These are phyloP conservation scores for Arge pagana DNA, from an alignment of 2,888 invertebrate genomes.

Conservation along the genomic window DNA sequence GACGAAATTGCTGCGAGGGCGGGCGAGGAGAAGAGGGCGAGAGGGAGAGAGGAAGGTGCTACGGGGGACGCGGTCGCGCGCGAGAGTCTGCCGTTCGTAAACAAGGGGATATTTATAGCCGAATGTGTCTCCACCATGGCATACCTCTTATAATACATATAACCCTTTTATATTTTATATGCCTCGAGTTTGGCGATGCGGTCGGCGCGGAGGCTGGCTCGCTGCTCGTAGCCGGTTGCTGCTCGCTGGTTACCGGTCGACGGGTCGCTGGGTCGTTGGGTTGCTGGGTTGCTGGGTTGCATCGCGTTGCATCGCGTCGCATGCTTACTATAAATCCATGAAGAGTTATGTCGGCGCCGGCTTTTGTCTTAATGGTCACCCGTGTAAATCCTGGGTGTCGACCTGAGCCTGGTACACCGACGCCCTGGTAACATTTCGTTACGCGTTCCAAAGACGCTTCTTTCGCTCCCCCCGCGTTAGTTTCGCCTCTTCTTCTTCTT, in stretches of 20 bases:
- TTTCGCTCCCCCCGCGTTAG: neutral
- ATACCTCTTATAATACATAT: too few relatives aligned
- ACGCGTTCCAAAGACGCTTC: too few relatives aligned
- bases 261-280: neutral
- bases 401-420: slow-evolving; percentile 1
- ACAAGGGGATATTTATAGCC: slow-evolving; percentile 55
- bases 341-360: slow-evolving; percentile 51
- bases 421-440: too few relatives aligned
- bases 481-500: neutral
- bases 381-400: slow-evolving; percentile 48
- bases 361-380: slow-evolving; percentile 55
- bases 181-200: slow-evolving; percentile 16
- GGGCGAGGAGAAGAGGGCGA: neutral
- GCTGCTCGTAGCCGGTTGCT: too few relatives aligned
- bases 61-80: too few relatives aligned
- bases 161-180: too few relatives aligned
- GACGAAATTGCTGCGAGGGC: slow-evolving; percentile 15
- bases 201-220: too few relatives aligned
- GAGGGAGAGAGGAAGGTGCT: neutral
- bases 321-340: slow-evolving; percentile 53
- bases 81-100: slow-evolving; percentile 45
- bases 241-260: too few relatives aligned
- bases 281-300: neutral
- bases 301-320: slow-evolving; percentile 30
- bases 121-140: slow-evolving; percentile 5